These are phyloP conservation scores for Ondatra zibethicus DNA, from an alignment of 2,113 vertebrate species.

Conservation along the genomic window DNA sequence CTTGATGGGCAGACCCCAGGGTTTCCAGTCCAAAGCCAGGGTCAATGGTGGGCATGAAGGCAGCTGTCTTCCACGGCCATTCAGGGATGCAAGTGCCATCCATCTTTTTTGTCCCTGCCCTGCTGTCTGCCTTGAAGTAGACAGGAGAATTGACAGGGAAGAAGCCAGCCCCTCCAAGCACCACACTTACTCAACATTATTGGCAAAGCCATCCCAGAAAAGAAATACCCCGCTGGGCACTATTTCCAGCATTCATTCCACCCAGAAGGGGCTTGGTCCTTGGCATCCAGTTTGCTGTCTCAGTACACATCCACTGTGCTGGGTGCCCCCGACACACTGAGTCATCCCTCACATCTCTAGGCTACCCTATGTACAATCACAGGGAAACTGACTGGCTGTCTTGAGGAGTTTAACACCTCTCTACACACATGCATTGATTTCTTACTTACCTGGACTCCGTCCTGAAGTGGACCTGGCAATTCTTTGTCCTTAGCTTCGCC, in stretches of 20 bases:
- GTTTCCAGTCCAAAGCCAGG: neutral
- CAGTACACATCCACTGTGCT: neutral
- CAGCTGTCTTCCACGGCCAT: neutral
- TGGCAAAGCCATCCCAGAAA: neutral
- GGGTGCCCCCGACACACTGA: neutral
- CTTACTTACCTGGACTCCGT: neutral
- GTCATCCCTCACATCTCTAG: neutral
- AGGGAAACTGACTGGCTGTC: neutral
- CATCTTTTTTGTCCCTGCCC: neutral
- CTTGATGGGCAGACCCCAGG: neutral
- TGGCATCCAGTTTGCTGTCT: neutral
- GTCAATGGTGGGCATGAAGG: neutral
- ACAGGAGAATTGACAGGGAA: neutral
- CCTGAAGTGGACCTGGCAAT: neutral
- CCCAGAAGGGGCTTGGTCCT: neutral
- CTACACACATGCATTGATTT: neutral
- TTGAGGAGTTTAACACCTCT: neutral
- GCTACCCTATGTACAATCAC: neutral
- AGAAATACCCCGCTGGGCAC: neutral
- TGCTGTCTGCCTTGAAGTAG: neutral
- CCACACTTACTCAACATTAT: neutral
- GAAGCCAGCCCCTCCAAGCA: neutral
- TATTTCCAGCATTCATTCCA: neutral
- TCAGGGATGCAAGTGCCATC: neutral
- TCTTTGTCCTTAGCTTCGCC: neutral